Conservation (phyloP, 2,797 vertebrate genomes). For the Falco novaeseelandiae region DNA sequence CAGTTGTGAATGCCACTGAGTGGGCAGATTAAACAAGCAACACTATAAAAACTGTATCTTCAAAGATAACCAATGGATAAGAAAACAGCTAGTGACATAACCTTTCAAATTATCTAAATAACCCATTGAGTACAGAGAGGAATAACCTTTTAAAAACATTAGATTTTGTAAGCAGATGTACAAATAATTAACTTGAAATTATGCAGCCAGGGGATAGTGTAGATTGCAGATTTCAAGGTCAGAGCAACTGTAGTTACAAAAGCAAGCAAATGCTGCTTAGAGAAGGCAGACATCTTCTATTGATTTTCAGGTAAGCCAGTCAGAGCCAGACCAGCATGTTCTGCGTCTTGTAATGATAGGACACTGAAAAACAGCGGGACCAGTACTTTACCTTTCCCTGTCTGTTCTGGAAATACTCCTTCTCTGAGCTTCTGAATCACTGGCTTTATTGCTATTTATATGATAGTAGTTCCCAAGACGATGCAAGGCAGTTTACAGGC, state of each 20-base stretch:
- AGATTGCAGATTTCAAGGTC: neutral
- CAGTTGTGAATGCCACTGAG: neutral
- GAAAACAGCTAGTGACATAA: neutral
- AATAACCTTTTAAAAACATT: slow-evolving; percentile 48
- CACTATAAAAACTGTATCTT: neutral
- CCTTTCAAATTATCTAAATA: neutral
- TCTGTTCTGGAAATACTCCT: neutral
- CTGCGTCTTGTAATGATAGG: neutral
- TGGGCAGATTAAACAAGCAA: neutral
- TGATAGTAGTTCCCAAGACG: neutral
- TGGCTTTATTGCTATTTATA: neutral
- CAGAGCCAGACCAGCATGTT: neutral
- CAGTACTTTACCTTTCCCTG: neutral
- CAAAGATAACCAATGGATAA: neutral
- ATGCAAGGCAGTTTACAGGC: neutral
- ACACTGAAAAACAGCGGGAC: neutral
- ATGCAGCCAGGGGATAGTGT: slow-evolving; percentile 2
- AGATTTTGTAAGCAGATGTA: slow-evolving; percentile 36
- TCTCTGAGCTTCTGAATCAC: neutral
- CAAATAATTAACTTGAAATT: slow-evolving; percentile 61
- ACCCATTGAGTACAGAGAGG: neutral
- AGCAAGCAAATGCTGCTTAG: neutral
- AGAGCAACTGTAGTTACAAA: neutral
- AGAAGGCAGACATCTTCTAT: neutral
- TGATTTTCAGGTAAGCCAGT: neutral